Conservation (phyloP, 2,113 vertebrate species). For the Fulmarus glacialis region DNA sequence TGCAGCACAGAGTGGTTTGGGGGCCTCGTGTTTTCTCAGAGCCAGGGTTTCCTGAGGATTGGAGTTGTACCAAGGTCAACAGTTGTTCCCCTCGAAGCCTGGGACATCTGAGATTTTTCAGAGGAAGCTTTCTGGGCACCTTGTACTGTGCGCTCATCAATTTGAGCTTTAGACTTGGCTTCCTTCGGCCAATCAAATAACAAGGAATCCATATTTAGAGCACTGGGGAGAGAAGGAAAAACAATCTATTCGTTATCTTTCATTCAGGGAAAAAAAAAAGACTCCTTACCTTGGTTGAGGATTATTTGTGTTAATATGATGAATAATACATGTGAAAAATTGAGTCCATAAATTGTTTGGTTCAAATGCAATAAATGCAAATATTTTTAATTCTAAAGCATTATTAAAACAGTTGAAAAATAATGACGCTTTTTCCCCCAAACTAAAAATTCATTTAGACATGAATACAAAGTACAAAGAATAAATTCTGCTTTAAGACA, state of each 20-base stretch:
- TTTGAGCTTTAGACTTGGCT: not conserved
- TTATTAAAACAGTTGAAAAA: not conserved
- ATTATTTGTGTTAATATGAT: not conserved
- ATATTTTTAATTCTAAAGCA: not conserved
- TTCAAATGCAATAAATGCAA: not conserved
- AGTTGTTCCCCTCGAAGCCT: not conserved
- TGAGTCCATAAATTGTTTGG: not conserved
- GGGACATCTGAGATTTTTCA: not conserved
- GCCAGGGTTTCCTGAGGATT: not conserved
- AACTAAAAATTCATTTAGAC: constrained; percentile 46
- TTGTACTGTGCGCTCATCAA: not conserved
- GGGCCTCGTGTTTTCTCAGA: not conserved
- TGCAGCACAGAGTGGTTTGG: not conserved
- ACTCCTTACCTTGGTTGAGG: not conserved
- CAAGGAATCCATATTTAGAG: not conserved
- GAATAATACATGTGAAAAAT: not conserved
- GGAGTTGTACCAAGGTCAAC: not conserved
- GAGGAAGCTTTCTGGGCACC: not conserved
- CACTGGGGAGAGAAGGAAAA: not conserved
- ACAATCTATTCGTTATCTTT: not conserved
- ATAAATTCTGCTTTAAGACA: constrained; percentile 27
- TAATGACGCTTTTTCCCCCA: not conserved
- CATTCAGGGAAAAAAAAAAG: not conserved
- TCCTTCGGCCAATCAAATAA: not conserved
- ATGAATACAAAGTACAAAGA: constrained; percentile 21